Evolutionary conservation across 2,113 vertebrate species (phyloP), one percentile per base, ranked within the genome.

Genomic region (Bubo bubo): DNA sequence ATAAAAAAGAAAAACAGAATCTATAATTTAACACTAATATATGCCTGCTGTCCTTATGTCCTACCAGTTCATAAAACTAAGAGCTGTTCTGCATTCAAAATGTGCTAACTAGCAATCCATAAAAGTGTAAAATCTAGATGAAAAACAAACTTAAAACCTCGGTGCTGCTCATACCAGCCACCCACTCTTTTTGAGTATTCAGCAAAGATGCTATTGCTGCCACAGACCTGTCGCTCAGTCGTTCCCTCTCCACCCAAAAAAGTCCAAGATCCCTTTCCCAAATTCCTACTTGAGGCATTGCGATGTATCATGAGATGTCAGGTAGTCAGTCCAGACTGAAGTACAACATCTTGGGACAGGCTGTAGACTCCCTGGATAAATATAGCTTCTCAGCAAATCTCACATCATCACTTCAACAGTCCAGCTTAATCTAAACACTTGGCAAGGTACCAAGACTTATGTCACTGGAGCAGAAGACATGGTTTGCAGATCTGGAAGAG

Each of bases 11-110:
- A 80, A 93, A 83, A 7, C 35, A 68, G 35, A 70, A 66, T 72
- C 19, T 47, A 43, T 64, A 90, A n/a, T 56, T 91, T 23, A 88
- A 59, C 27, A n/a, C 19, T 37, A 67, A 79, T 49, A 80, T 53
- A 35, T 1, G 26, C 32, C 89, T 95, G 56, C 19, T 91, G 17
- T 86, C 85, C 59, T 95, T 81, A 82, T n/a, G 22, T 83, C 55
- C 83, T 77, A 71, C 53, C 62, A 79, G 39, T 59, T 92, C 86
- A 89, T 64, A 84, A 88, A 98, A 91, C 43, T 53, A 92, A 91
- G 34, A 95, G 63, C 47, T 53, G 39, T 74, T 79, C 39, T 58
- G 39, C 52, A 87, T 74, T 82, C 79, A 79, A 72, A 81, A n/a
- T 47, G 49, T 79, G 62, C 7, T 82, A 94, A 88, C 60, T 90